These are phyloP conservation scores for Oreochromis grahami DNA, from an alignment of 2,797 vertebrate species.

Conservation along the genomic window DNA sequence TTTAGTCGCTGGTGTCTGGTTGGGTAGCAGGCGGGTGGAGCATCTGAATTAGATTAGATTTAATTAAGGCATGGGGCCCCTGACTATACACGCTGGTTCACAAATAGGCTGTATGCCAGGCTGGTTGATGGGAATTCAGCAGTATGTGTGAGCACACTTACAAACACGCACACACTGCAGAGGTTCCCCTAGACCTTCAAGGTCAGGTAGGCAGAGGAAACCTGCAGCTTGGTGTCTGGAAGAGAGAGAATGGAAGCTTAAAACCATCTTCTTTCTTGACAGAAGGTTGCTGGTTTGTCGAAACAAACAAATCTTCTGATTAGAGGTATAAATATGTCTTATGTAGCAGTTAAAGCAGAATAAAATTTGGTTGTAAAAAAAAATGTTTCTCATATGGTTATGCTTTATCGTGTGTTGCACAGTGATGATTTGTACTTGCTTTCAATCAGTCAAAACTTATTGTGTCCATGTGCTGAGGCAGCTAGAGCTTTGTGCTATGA, in stretches of 20 bases:
- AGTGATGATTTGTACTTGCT: neutral
- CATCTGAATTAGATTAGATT: constrained; percentile 71
- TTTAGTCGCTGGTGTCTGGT: constrained; percentile 63
- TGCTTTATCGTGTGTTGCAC: neutral
- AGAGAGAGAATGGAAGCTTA: neutral
- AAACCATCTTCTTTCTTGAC: neutral
- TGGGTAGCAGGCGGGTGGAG: constrained; percentile 48
- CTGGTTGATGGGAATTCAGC: constrained; percentile 39
- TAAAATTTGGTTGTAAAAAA: neutral
- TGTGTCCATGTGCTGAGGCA: neutral
- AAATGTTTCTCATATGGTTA: neutral
- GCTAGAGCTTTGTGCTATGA: neutral
- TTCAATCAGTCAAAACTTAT: neutral
- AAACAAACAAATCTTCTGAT: neutral
- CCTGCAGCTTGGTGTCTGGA: constrained; percentile 24
- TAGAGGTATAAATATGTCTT: neutral
- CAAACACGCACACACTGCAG: neutral
- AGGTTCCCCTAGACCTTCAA: constrained; percentile 41
- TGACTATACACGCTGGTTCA: constrained; percentile 47
- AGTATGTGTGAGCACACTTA: neutral
- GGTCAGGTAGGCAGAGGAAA: constrained; percentile 56
- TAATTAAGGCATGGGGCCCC: constrained; percentile 66
- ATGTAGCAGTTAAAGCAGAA: neutral
- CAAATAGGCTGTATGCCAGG: constrained; percentile 48
- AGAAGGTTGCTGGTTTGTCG: neutral